Conservation (phyloP, 2,113 vertebrate genomes). For the Pholis gunnellus region DNA sequence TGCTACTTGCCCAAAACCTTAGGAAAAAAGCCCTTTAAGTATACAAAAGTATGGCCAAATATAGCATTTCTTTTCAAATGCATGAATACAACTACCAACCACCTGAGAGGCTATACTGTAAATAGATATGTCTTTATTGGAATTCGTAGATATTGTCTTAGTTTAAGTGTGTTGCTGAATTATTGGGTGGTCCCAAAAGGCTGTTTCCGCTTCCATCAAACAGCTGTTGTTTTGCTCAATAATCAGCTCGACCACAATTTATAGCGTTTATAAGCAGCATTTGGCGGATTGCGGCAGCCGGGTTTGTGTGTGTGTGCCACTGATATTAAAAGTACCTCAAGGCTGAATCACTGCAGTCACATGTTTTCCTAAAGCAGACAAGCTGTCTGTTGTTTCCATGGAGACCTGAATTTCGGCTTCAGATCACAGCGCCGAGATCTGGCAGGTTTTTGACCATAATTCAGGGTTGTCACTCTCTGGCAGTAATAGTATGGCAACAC, state of each 20-base stretch:
- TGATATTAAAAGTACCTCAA: conserved; percentile 32
- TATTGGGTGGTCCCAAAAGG: conserved; percentile 34
- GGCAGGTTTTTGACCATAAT: conserved; percentile 61
- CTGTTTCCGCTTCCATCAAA: conserved; percentile 36
- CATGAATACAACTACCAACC: no score
- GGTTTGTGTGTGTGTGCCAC: conserved; percentile 12
- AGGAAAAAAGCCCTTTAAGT: not conserved
- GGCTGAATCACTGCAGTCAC: conserved; percentile 44
- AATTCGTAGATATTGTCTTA: not conserved
- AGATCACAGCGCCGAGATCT: conserved; percentile 30
- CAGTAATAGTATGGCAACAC: conserved; percentile 46
- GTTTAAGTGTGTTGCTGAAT: not conserved
- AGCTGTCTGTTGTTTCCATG: conserved; percentile 58
- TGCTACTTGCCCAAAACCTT: not conserved
- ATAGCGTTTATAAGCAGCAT: not conserved
- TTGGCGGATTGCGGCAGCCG: conserved; percentile 16
- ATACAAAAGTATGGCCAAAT: no score
- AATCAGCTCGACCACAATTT: conserved; percentile 44
- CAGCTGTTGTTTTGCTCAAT: conserved; percentile 28
- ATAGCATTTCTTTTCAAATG: not conserved
- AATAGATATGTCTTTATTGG: no score
- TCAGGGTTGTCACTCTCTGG: conserved; percentile 54
- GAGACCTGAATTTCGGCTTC: conserved; percentile 40
- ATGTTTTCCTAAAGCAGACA: conserved; percentile 31
- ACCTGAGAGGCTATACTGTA: no score